Evolutionary conservation across 1,140 invertebrate species (phyloP).

Genomic region (Battus philenor): DNA sequence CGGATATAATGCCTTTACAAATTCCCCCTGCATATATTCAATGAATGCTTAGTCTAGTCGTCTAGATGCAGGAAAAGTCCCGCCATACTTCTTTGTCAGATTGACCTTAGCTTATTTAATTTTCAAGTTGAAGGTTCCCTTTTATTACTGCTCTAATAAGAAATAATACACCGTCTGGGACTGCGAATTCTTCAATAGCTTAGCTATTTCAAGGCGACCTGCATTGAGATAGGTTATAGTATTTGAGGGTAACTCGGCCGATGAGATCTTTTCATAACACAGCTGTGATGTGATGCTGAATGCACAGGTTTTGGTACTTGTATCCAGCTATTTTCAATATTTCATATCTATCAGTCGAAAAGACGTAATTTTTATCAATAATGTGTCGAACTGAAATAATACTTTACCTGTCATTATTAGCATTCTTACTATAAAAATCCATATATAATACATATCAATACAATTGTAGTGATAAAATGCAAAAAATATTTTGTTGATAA

Average conservation of each 20-base stretch:
- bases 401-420: no score
- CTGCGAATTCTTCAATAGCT: slow-evolving; percentile 46
- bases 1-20: slow-evolving; percentile 41
- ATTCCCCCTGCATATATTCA: slow-evolving; percentile 30
- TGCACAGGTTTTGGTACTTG: slow-evolving; percentile 38
- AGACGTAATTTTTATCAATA: no score
- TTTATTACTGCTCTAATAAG: slow-evolving; percentile 49
- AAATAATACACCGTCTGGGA: slow-evolving; percentile 54
- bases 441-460: no score
- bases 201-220: slow-evolving; percentile 60
- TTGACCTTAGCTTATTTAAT: slow-evolving; percentile 65
- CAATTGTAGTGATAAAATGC: no score
- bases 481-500: no score
- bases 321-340: neutral
- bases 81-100: slow-evolving; percentile 29
- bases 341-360: no score
- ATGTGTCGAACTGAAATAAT: no score
- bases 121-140: slow-evolving; percentile 69
- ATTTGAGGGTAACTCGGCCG: slow-evolving; percentile 43
- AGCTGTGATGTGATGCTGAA: slow-evolving; percentile 43
- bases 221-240: slow-evolving; percentile 70
- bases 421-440: no score
- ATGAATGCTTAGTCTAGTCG: slow-evolving; percentile 43
- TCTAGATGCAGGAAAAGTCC: slow-evolving; percentile 55
- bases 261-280: slow-evolving; percentile 43